Percentiles rank a stretch among this genome's conserved stretches.
These are phyloP conservation scores for Daubentonia madagascariensis DNA, from an alignment of 2,113 vertebrate genomes.

Conservation along the genomic window DNA sequence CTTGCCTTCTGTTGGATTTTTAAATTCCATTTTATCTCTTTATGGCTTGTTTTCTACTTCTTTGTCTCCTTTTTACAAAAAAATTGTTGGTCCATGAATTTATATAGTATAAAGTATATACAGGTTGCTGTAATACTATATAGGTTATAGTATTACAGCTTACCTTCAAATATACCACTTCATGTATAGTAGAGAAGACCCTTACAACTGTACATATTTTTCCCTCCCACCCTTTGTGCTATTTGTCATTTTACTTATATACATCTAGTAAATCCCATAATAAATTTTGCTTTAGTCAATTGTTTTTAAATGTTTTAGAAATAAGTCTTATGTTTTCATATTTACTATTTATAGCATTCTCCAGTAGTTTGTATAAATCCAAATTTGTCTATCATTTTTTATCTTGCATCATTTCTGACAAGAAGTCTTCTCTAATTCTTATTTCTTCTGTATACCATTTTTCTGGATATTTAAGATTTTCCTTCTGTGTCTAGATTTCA, in stretches of 20 bases:
- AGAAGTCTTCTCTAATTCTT: neutral
- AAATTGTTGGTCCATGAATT: neutral
- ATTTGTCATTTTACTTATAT: neutral
- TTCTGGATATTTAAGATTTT: neutral
- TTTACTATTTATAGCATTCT: neutral
- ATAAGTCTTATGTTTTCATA: neutral
- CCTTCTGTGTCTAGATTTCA: neutral
- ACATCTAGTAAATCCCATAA: neutral
- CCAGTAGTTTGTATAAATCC: neutral
- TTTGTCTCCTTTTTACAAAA: neutral
- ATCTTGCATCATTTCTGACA: neutral
- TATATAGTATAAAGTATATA: neutral
- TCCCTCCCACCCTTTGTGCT: rapidly evolving
- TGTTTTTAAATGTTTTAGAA: neutral
- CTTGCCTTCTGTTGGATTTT: neutral
- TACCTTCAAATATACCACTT: neutral
- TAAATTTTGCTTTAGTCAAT: neutral
- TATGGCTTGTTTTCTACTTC: neutral
- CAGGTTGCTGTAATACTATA: neutral
- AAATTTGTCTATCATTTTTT: neutral
- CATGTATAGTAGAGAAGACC: neutral
- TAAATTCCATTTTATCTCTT: neutral
- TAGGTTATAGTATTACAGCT: neutral
- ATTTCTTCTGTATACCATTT: neutral
- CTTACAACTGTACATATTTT: neutral